phyloP scores from a whole-genome alignment of 2,797 vertebrate genomes.

The Sebastes vulpes region DNA sequence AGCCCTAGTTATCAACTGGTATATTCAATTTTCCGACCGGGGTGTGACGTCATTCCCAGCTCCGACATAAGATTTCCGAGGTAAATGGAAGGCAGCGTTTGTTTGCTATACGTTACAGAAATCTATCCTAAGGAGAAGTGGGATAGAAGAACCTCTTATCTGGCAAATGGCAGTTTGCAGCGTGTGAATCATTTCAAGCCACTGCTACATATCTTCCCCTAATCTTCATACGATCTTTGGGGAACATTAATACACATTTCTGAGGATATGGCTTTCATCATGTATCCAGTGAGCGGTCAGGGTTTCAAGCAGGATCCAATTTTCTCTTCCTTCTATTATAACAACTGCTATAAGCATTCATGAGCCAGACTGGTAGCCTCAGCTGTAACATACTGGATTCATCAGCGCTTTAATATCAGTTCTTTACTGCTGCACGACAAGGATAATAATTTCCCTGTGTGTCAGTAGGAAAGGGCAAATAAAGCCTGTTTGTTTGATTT shows the following conservation, averaged over 20 bases:
- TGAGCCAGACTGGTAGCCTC: slow-evolving; percentile 72
- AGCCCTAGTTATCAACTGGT: too few species aligned
- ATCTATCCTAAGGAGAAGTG: slow-evolving; percentile 16
- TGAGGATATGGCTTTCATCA: slow-evolving; percentile 72
- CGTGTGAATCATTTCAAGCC: slow-evolving; percentile 60
- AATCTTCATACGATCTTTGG: slow-evolving; percentile 64
- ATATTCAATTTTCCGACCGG: too few species aligned
- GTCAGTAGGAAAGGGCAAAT: slow-evolving; percentile 78
- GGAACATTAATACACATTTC: slow-evolving; percentile 70
- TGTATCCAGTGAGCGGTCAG: slow-evolving; percentile 57
- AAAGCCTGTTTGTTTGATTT: slow-evolving; percentile 79
- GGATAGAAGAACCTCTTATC: slow-evolving; percentile 60
- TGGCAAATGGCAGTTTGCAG: slow-evolving; percentile 44
- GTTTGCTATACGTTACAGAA: slow-evolving; percentile 45
- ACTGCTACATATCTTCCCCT: slow-evolving; percentile 51
- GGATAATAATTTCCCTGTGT: slow-evolving; percentile 80
- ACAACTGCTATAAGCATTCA: slow-evolving; percentile 47
- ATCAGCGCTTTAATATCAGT: slow-evolving; percentile 80
- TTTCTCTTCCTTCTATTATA: slow-evolving; percentile 61
- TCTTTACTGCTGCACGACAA: slow-evolving; percentile 78
- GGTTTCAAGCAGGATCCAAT: slow-evolving; percentile 73
- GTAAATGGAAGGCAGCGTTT: neutral
- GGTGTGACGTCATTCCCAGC: too few species aligned
- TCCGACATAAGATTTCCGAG: too few species aligned
- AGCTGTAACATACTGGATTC: slow-evolving; percentile 81